phyloP scores from a whole-genome alignment of 2,113 vertebrate species.

The Aspiorhynchus laticeps region DNA sequence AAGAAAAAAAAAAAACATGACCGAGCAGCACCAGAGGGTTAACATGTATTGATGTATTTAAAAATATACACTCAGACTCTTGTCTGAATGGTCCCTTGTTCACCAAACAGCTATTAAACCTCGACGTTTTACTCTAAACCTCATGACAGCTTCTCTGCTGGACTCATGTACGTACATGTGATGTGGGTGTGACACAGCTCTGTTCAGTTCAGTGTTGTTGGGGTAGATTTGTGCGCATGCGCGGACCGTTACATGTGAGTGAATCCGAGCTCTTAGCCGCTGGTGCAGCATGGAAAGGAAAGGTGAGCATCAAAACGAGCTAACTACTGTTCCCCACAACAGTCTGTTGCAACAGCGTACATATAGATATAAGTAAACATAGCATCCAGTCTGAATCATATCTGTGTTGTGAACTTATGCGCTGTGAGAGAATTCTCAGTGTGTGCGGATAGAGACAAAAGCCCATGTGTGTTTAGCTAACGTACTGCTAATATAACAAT shows the following conservation, averaged over 20 bases:
- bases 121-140: too few species aligned
- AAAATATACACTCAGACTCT: too few species aligned
- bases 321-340: background rate
- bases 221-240: slow-evolving; percentile 55
- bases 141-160: background rate
- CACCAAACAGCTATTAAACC: too few species aligned
- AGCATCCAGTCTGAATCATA: background rate
- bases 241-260: slow-evolving; percentile 49
- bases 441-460: slow-evolving; percentile 17
- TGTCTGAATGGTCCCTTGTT: too few species aligned
- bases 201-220: slow-evolving; percentile 25
- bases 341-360: background rate
- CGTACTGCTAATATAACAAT: slow-evolving; percentile 3
- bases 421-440: background rate
- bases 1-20: too few species aligned
- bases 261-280: slow-evolving; percentile 50
- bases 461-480: slow-evolving; percentile 33
- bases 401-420: background rate
- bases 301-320: slow-evolving; percentile 74
- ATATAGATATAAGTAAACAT: background rate
- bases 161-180: background rate
- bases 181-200: background rate
- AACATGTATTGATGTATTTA: too few species aligned
- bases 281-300: slow-evolving; percentile 88
- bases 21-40: too few species aligned